These are phyloP conservation scores for Coremacera marginata DNA, from an alignment of 2,888 invertebrate genomes.

Conservation along the genomic window DNA sequence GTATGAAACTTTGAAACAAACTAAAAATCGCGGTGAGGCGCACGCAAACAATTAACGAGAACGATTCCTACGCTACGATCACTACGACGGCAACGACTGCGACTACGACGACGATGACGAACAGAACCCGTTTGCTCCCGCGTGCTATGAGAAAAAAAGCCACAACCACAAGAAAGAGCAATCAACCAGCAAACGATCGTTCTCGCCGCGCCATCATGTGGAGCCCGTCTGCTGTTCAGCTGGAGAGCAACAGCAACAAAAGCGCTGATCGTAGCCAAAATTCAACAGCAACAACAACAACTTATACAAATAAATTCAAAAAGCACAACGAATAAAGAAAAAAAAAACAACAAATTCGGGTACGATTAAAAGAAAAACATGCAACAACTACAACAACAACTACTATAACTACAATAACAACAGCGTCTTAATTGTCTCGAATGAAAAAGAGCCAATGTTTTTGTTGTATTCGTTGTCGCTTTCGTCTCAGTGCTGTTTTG, in stretches of 20 bases:
- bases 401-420: neutral
- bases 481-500: neutral
- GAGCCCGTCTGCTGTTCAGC: constrained; percentile 9
- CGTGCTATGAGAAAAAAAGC: constrained; percentile 11
- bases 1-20: constrained; percentile 30
- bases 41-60: constrained; percentile 28
- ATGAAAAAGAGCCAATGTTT: constrained; percentile 7
- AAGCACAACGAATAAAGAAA: neutral
- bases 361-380: neutral
- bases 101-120: neutral
- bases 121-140: constrained; percentile 21
- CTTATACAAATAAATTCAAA: neutral
- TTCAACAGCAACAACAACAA: neutral
- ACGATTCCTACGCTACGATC: constrained; percentile 22
- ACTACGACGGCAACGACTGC: constrained; percentile 1
- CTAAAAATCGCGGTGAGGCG: constrained; percentile 17
- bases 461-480: constrained; percentile 5
- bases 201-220: neutral
- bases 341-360: neutral
- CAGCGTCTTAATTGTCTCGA: neutral
- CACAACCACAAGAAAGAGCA: constrained; percentile 1
- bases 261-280: neutral
- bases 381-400: neutral
- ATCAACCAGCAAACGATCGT: neutral
- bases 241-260: constrained; percentile 1